Evolutionary conservation across 2,888 invertebrate species (phyloP).

Genomic region (Drosophila kuntzei): DNA sequence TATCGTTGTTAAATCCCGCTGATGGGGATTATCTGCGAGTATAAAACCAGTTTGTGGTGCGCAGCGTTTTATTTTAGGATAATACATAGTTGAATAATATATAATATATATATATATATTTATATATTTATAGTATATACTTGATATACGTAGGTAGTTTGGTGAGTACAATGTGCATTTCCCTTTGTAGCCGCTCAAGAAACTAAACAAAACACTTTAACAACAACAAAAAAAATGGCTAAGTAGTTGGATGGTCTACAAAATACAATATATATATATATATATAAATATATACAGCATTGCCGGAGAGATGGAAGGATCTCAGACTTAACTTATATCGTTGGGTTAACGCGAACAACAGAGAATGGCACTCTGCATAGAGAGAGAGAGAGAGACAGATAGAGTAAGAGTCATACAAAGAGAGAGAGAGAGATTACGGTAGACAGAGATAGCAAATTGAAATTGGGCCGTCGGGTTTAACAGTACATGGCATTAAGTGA

Average conservation of each 20-base stretch:
- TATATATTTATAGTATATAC: constrained; percentile 12
- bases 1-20: constrained; percentile 9
- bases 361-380: constrained; percentile 2
- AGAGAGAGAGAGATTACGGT: constrained; percentile 29
- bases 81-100: constrained; percentile 37
- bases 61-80: constrained; percentile 23
- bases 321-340: constrained; percentile 18
- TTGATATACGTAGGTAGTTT: constrained; percentile 11
- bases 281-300: constrained; percentile 17
- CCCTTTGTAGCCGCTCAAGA: constrained; percentile 24
- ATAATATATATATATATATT: constrained; percentile 6
- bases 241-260: constrained; percentile 9
- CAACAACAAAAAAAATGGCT: constrained; percentile 20
- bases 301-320: background rate
- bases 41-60: constrained; percentile 29
- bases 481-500: constrained; percentile 63
- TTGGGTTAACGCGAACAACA: constrained; percentile 17
- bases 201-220: constrained; percentile 37
- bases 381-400: constrained; percentile 25
- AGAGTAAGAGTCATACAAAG: background rate
- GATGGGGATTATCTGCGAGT: constrained; percentile 16
- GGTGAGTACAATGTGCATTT: constrained; percentile 7
- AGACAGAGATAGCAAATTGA: constrained; percentile 26
- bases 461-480: constrained; percentile 34
- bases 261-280: constrained; percentile 30